These are phyloP conservation scores for Peromyscus nudipes DNA, from an alignment of 2,797 vertebrate species.

Conservation along the genomic window DNA sequence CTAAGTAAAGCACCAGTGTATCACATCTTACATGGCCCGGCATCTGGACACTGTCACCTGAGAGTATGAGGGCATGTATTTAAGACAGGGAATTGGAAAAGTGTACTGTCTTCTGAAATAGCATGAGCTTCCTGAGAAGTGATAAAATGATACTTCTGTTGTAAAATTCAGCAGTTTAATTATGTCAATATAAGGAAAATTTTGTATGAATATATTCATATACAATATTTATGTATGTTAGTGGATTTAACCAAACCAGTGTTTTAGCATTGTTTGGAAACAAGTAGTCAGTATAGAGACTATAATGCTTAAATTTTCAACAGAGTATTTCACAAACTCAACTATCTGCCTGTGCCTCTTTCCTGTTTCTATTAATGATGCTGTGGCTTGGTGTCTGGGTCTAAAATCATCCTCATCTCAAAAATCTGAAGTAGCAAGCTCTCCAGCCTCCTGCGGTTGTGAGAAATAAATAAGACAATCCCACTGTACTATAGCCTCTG, in stretches of 20 bases:
- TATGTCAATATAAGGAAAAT: conserved; percentile 33
- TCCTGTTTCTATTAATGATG: background rate
- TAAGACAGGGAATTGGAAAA: background rate
- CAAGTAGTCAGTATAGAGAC: background rate
- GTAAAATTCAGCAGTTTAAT: background rate
- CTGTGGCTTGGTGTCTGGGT: background rate
- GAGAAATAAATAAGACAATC: conserved; percentile 9
- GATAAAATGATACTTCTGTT: conserved; percentile 5
- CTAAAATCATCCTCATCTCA: background rate
- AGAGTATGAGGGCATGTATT: background rate
- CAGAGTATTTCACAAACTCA: background rate
- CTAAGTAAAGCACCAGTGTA: background rate
- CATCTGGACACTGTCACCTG: background rate
- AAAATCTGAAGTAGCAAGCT: background rate
- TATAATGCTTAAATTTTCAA: background rate
- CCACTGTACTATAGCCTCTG: background rate
- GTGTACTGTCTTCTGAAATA: background rate
- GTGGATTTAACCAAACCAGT: background rate
- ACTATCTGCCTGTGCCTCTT: background rate
- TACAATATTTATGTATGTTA: background rate
- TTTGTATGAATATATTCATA: background rate
- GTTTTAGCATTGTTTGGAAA: background rate
- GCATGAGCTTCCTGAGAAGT: background rate
- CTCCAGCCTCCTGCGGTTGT: background rate
- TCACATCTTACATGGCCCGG: background rate